Evolutionary conservation across 2,888 invertebrate species (phyloP).

Genomic region (Apamea anceps): DNA sequence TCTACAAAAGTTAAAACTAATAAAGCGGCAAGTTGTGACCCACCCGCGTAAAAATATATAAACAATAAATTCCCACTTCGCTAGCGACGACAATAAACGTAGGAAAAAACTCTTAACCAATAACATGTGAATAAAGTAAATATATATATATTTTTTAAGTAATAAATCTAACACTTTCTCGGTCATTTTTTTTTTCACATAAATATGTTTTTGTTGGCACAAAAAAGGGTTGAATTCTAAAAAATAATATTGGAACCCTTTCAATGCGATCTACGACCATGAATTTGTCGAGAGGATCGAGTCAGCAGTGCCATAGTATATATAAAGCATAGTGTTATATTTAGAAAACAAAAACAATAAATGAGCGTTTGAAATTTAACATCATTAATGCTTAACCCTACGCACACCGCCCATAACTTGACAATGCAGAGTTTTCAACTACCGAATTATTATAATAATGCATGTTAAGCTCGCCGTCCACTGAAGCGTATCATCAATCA

Average conservation of each 20-base stretch:
- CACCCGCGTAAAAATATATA: conserved; percentile 67
- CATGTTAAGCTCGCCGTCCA: conserved; percentile 49
- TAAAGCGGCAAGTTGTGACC: conserved; percentile 61
- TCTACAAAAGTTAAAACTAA: conserved; percentile 73
- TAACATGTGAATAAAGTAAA: conserved; percentile 80
- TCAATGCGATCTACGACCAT: conserved; percentile 57
- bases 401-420: conserved; percentile 65
- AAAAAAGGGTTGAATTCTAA: conserved; percentile 64
- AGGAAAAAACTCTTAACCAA: conserved; percentile 77
- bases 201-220: conserved; percentile 63
- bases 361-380: conserved; percentile 78
- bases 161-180: conserved; percentile 64
- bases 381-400: conserved; percentile 79
- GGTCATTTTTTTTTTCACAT: conserved; percentile 53
- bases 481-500: conserved; percentile 32
- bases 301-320: conserved; percentile 70
- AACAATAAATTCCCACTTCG: conserved; percentile 68
- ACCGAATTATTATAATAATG: conserved; percentile 64
- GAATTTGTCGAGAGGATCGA: conserved; percentile 61
- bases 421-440: conserved; percentile 74
- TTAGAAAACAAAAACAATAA: conserved; percentile 71
- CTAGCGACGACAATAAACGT: conserved; percentile 67
- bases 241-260: conserved; percentile 65
- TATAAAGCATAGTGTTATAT: conserved; percentile 75
- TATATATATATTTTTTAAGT: conserved; percentile 70